phyloP scores from a whole-genome alignment of 2,888 invertebrate genomes.

The Chrysotoxum bicinctum region DNA sequence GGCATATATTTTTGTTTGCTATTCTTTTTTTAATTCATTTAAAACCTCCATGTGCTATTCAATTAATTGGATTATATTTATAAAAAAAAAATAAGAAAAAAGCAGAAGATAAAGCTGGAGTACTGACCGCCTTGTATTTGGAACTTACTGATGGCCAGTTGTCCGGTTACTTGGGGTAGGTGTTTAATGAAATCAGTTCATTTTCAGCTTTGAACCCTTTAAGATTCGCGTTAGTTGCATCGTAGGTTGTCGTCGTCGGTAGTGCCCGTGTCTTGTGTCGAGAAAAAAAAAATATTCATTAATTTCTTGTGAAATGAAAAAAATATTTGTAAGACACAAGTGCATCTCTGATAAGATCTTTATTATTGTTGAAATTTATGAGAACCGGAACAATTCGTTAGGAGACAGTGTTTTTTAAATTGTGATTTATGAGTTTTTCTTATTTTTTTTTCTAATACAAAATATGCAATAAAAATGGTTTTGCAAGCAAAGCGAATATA shows the following conservation, averaged over 20 bases:
- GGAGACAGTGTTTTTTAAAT: constrained; percentile 26
- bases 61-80: constrained; percentile 66
- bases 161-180: constrained; percentile 44
- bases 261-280: background rate
- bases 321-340: background rate
- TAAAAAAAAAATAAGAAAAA: background rate
- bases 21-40: constrained; percentile 1
- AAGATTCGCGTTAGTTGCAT: constrained; percentile 47
- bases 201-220: constrained; percentile 47
- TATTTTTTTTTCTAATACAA: background rate
- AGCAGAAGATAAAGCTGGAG: constrained; percentile 55
- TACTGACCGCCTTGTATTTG: constrained; percentile 52
- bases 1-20: constrained; percentile 23
- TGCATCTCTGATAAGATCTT: constrained; percentile 17
- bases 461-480: constrained; percentile 29
- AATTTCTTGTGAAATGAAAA: background rate
- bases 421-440: constrained; percentile 53
- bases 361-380: background rate
- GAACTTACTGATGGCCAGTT: constrained; percentile 23
- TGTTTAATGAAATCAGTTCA: constrained; percentile 56
- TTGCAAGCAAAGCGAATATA: constrained; percentile 17
- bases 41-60: constrained; percentile 19
- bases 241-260: background rate
- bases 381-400: constrained; percentile 41
- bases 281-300: background rate